Evolutionary conservation across 2,113 vertebrate species (phyloP), one percentile per base, ranked within the genome.

Genomic region (Callocephalon fimbriatum): DNA sequence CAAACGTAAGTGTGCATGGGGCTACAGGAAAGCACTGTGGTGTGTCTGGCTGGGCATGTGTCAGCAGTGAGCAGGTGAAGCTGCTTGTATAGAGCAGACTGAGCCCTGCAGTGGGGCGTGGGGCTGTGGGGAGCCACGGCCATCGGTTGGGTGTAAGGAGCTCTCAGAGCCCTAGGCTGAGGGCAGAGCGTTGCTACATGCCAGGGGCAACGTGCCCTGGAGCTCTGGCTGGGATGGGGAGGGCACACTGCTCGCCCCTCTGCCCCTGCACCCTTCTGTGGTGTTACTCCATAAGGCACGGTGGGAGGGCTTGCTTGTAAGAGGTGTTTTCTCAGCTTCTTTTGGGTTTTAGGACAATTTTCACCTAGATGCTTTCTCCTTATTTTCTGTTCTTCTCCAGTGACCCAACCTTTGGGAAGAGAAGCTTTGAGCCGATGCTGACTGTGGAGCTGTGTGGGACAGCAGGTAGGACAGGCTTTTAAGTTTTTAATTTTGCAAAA

Each of bases 361-460:
- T 83, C 38, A 54, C 12, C 26, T 93, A 12, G 79, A 75, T 25
- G 17, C 15, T 23, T 92, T 7, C 23, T 65, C 35, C 62, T 59
- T 37, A 40, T 74, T 91, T 93, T 77, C 65, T 90, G 51, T n/a
- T 70, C 40, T 63, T 88, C 75, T 83, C 35, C 94, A 98, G 98
- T 25, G 97, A 98, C 66, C 47, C 98, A 31, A 5, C 96, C 29
- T 98, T 98, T 92, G 98, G 96, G 94, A 99, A 98, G 98, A 99
- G 99, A 97, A 98, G 97, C 90, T 99, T 99, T 58, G 99, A 99
- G 97, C 98, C 99, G 87, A 98, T 98, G 75, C 98, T 99, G 95
- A 98, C 98, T 0, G 99, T 99, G 98, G 99, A 99, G 93, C 98
- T 99, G 74, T 99, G 99, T 86, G 99, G 99, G 96, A 99, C 99